Base-by-base conservation (phyloP, 2,113 vertebrate genomes). In the Trachemys scripta region DNA sequence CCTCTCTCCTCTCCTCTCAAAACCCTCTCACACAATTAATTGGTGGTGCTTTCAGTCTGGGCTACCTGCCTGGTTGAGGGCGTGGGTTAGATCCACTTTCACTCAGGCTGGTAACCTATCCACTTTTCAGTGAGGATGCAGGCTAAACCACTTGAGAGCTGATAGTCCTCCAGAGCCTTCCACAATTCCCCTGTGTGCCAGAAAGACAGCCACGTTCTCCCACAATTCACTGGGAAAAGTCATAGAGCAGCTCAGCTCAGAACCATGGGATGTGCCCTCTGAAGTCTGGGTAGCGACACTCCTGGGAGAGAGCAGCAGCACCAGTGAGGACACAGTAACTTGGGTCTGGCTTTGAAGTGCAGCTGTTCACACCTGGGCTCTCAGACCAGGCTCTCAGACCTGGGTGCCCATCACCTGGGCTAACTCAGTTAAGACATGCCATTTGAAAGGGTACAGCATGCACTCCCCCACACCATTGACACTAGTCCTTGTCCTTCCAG, bases 1-100 rank as follows among this genome's bases (percentile, higher is more conserved):
- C 7, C 0, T 0, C n/a, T 65, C 69, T 5, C 24, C n/a, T 42
- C 38, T 89, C 78, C 49, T 51, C 3, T 1, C 22, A 35, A 31
- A 62, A 91, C 50, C 31, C 51, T 82, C 78, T 72, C 12, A 27
- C 25, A 29, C 50, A 59, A 59, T 31, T 59, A 59, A 59, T 59
- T 13, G 57, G 27, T 31, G 57, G 27, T 59, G 29, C 57, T 59
- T 11, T 59, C 27, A 13, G 4, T 59, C 27, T 59, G 57, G 57
- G 27, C 12, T 31, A 14, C 27, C 57, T 57, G 25, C 56, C 25
- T 57, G 56, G 56, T 4, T 31, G 57, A 11, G 27, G 57, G 27
- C 31, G 27, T 59, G 24, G 57, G 27, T 59, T 59, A 59, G 57
- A 59, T 27, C 27, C 11, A 54, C 20, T 62, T 35, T 62, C 29